Percentiles rank a stretch among this genome's conserved stretches.
These are phyloP conservation scores for Habrosyne pyritoides DNA, from an alignment of 2,888 invertebrate species.

Conservation along the genomic window DNA sequence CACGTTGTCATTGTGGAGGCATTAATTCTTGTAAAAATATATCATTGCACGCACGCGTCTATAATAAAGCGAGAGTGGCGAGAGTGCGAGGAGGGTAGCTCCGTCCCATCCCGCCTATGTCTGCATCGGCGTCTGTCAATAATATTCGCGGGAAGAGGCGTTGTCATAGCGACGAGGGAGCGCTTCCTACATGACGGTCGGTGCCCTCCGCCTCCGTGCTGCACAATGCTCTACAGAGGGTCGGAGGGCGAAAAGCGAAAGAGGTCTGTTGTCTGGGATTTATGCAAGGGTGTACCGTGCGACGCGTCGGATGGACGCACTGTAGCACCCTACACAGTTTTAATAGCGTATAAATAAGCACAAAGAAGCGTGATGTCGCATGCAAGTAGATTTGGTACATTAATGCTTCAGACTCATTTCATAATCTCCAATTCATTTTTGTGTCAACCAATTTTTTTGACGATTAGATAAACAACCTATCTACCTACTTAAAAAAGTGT, in stretches of 20 bases:
- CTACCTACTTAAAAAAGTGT: not conserved
- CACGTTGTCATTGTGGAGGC: constrained; percentile 58
- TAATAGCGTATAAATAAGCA: constrained; percentile 24
- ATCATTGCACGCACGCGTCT: constrained; percentile 61
- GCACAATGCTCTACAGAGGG: constrained; percentile 65
- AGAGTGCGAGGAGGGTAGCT: constrained; percentile 38
- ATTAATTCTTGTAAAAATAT: constrained; percentile 68
- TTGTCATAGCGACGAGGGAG: constrained; percentile 76
- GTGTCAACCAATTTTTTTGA: not conserved
- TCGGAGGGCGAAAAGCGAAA: constrained; percentile 61
- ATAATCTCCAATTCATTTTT: not conserved
- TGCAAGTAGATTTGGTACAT: constrained; percentile 10
- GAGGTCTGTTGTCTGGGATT: constrained; percentile 64
- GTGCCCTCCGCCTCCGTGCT: constrained; percentile 57
- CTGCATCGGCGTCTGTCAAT: constrained; percentile 72
- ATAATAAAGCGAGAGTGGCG: constrained; percentile 5
- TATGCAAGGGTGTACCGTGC: constrained; percentile 57
- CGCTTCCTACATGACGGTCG: constrained; percentile 64
- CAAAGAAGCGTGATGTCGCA: constrained; percentile 26
- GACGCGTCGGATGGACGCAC: constrained; percentile 30
- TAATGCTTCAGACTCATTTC: not conserved
- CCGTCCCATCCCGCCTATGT: constrained; percentile 43
- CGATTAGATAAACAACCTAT: not conserved
- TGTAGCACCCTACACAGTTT: constrained; percentile 28
- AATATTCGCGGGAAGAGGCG: constrained; percentile 71